Evolutionary conservation across 2,797 vertebrate genomes (phyloP), one percentile per base, ranked within the genome.

Genomic region (Ataeniobius toweri): DNA sequence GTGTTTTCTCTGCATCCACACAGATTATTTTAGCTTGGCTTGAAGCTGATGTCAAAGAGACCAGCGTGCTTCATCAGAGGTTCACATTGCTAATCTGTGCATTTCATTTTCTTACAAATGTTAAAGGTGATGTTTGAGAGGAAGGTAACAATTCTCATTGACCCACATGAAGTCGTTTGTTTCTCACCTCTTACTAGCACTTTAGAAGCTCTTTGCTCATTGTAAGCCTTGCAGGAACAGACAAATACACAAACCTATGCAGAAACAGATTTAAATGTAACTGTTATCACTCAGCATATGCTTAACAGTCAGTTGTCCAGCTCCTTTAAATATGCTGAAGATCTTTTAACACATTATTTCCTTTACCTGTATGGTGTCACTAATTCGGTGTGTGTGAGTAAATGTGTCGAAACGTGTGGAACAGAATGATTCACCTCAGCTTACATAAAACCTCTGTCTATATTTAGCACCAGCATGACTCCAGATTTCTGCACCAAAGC

Each of bases 381-480:
- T 83, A 73, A 67, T 65, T 59, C 74, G 58, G 31, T 65, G 77
- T 83, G 75, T 85, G 85, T 76, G 83, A 85, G 85, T 84, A 86
- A 87, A 92, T 88, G 89, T 78, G 86, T 85, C 83, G 90, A 91
- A 90, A 93, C 89, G 89, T 90, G 93, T 89, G 89, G 88, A 94
- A 89, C 83, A 68, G 88, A 93, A 89, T 96, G 94, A 96, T 95
- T 96, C 95, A 95, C 93, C 94, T 93, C 89, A 84, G 91, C 94
- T 95, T 96, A 95, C 93, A 94, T 96, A 96, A 95, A 96, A 93
- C 90, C 88, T 86, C 86, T 89, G 90, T 94, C 95, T 96, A 96
- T 94, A 95, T 96, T 95, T 96, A 96, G 95, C 87, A 78, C 80
- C 89, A 90, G 90, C 94, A 94, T 95, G 95, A 94, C 94, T 95